Conservation (phyloP, 2,797 vertebrate genomes). For the Lagothrix lagotricha region DNA sequence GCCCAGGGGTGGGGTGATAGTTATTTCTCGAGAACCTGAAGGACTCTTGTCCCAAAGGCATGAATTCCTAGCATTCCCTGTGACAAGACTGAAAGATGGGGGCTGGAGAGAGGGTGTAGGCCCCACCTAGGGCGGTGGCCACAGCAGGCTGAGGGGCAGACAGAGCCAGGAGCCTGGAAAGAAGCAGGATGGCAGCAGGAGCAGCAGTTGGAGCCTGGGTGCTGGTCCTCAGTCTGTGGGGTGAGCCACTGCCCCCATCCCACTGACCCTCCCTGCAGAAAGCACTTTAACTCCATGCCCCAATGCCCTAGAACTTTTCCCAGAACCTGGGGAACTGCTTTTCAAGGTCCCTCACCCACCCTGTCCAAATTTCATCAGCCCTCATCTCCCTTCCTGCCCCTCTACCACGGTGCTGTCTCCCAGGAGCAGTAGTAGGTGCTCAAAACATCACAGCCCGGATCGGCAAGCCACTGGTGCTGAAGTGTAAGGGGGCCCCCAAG, state of each 20-base stretch:
- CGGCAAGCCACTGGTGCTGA: conserved; percentile 72
- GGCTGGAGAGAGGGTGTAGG: conserved; percentile 52
- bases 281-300: neutral
- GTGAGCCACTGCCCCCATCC: conserved; percentile 48
- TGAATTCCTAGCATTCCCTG: conserved; percentile 79
- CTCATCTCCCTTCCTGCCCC: neutral
- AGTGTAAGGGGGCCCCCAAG: conserved; percentile 72
- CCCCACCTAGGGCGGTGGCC: conserved; percentile 57
- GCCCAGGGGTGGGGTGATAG: conserved; percentile 39
- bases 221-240: conserved; percentile 71
- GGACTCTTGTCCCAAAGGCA: conserved; percentile 69
- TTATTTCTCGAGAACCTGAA: conserved; percentile 66
- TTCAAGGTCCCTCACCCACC: neutral
- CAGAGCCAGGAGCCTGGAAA: conserved; percentile 37
- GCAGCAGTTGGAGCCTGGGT: conserved; percentile 23
- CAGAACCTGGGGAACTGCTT: neutral
- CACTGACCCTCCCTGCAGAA: neutral
- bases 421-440: conserved; percentile 47
- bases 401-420: conserved; percentile 14
- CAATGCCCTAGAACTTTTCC: neutral
- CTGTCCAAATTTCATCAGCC: neutral
- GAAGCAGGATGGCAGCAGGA: conserved; percentile 62
- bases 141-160: neutral
- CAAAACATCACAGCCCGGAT: conserved; percentile 74
- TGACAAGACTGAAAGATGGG: conserved; percentile 17